Evolutionary conservation across 2,888 invertebrate species (phyloP), one percentile per base, ranked within the genome.

Genomic region (Dendrolimus houi): DNA sequence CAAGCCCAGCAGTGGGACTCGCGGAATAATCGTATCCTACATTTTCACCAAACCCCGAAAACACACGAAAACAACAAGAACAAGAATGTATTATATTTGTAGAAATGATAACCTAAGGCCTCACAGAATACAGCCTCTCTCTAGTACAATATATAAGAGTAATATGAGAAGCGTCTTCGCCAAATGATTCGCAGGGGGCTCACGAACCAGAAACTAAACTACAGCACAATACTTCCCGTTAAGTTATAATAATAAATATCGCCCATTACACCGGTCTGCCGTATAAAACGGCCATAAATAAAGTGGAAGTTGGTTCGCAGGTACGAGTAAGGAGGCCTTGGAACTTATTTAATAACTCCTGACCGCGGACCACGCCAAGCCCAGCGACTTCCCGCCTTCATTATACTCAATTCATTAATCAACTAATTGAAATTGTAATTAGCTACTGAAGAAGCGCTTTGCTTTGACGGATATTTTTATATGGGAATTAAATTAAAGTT

Each of bases 241-340:
- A 12, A 47, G 47, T 47, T 29, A 47, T 47, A 47, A 47, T 47
- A 47, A 47, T 47, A 47, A 47, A 47, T 47, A 47, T 53, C 53
- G 53, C 53, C 29, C 17, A 53, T 17, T 17, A 17, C 53, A 17
- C 9, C 10, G 17, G 13, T 53, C 17, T 53, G 53, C 29, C 54
- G 54, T 40, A 54, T 54, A 54, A 54, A 54, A 54, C 29, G 41
- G 41, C 41, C 29, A 54, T 54, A 54, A 54, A 54, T 54, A 54
- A 54, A 54, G 40, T 41, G 40, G 54, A 54, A 54, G 47, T 47
- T 47, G 47, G 47, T 10, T 10, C 9, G 12, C 47, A 29, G 29
- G 29, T 12, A 9, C 47, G 47, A 47, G 12, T 47, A 47, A 47
- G 47, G 47, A 47, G 47, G 9, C 47, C 47, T 9, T 47, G 47